phyloP scores from a whole-genome alignment of 2,113 vertebrate species.

The Entosphenus tridentatus region DNA sequence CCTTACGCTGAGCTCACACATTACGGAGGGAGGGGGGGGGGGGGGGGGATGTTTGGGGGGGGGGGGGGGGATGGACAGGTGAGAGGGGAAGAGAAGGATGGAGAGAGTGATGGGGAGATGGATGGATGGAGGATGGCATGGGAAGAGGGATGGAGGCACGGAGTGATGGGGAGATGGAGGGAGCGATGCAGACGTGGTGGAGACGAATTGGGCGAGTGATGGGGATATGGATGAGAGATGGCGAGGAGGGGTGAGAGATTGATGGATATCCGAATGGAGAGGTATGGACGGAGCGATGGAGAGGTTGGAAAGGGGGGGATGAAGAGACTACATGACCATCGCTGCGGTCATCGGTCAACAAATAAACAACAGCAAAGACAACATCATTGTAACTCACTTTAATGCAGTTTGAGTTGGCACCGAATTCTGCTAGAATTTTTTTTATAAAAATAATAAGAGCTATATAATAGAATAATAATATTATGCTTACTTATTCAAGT shows the following conservation, averaged over 20 bases:
- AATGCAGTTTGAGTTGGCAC: no score
- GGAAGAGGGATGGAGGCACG: neutral
- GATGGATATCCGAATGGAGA: neutral
- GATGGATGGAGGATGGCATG: neutral
- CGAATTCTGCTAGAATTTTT: no score
- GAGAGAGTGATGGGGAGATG: neutral
- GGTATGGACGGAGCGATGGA: neutral
- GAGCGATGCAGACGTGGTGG: neutral
- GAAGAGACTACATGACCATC: neutral
- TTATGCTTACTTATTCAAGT: no score
- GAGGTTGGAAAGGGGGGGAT: neutral
- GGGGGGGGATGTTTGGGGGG: neutral
- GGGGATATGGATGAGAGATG: neutral
- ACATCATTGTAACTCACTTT: no score
- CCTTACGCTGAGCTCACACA: slow-evolving; percentile 5
- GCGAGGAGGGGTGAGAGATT: neutral
- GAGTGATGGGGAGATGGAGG: neutral
- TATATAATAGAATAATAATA: no score
- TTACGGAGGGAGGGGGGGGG: neutral
- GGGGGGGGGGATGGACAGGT: neutral
- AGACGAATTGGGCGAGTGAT: neutral
- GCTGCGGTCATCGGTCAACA: no score
- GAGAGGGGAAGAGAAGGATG: neutral
- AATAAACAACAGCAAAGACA: no score
- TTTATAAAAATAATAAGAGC: no score